Base-by-base conservation (phyloP, 2,797 vertebrate species). In the Triplophysa yarkandensis region DNA sequence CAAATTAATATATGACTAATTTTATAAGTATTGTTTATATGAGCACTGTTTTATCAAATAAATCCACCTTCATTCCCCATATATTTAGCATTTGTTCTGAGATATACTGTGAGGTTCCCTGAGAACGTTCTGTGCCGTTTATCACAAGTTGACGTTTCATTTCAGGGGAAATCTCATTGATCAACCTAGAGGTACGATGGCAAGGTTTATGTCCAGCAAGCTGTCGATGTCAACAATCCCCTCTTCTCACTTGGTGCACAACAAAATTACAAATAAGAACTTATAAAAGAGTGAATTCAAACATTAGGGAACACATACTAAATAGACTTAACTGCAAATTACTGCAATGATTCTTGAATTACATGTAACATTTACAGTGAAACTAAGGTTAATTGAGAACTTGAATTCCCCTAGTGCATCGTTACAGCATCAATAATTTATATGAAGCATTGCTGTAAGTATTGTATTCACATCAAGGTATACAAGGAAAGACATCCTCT, bases 341-440 rank as follows among this genome's bases (percentile, higher is more conserved):
- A 48, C 52, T 55, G 52, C n/a, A 19, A 19, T 19, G 25, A 16
- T 28, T 7, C 13, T 27, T n/a, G 32, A 30, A 57, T 32, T 30
- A 3, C 14, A 57, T n/a, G 16, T 28, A 28, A 57, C 27, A 13
- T 57, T 32, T 32, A 32, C 8, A 3, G 17, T 10, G 8, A 57
- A 57, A 41, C 43, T 17, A 44, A 58, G 81, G 83, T 84, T 87
- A 80, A 87, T 83, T 84, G 76, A 61, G 71, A 80, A 83, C 78
- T 83, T 84, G 84, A 79, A 87, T 86, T 84, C 82, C 79, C 83
- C 80, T 83, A 77, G 82, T 87, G 81, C 79, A 81, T 85, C 82
- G 88, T 87, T 84, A 82, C 60, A 4, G 27, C 82, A 84, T 88
- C 76, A 87, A 88, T 86, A 86, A 87, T 88, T 88, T 69, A 89